A percentile compares a stretch with the other conserved stretches of the same genome.
Conservation (phyloP, 1,140 invertebrate species). For the Atta texana region DNA sequence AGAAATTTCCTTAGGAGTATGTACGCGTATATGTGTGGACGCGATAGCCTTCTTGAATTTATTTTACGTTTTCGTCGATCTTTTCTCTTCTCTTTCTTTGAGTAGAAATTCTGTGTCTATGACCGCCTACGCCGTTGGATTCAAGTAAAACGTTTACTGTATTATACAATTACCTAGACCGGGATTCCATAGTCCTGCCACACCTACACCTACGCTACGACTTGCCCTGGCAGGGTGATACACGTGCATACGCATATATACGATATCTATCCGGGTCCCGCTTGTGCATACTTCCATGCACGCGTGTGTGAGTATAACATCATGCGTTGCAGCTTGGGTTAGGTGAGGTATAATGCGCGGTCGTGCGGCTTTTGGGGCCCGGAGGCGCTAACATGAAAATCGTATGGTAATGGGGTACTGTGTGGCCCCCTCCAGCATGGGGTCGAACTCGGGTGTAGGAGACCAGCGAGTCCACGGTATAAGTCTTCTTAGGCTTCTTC, state of each 20-base stretch:
- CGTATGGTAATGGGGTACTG: slow-evolving; percentile 83
- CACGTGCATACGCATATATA: not conserved
- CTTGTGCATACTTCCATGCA: not conserved
- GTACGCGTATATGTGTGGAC: not conserved
- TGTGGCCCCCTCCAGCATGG: slow-evolving; percentile 74
- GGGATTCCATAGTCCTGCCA: slow-evolving; percentile 70
- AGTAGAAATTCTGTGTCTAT: slow-evolving; percentile 2
- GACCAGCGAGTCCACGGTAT: slow-evolving; percentile 68
- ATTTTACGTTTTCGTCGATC: slow-evolving; percentile 15
- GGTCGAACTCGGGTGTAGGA: slow-evolving; percentile 73
- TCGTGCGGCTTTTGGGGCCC: slow-evolving; percentile 82
- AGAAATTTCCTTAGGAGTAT: not conserved
- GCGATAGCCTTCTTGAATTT: slow-evolving; percentile 22
- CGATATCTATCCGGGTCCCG: not conserved
- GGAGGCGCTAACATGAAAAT: slow-evolving; percentile 84
- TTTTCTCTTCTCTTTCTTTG: not conserved
- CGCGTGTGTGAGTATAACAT: slow-evolving; percentile 9
- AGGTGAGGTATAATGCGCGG: slow-evolving; percentile 81
- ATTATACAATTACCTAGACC: slow-evolving; percentile 74
- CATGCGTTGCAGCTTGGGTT: slow-evolving; percentile 64
- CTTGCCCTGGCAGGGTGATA: slow-evolving; percentile 38
- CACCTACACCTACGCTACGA: slow-evolving; percentile 70
- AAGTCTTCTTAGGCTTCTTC: slow-evolving; percentile 81
- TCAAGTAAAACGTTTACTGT: slow-evolving; percentile 71
- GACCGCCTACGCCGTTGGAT: slow-evolving; percentile 50